Evolutionary conservation across 2,113 vertebrate species (phyloP).

Genomic region (Theropithecus gelada): DNA sequence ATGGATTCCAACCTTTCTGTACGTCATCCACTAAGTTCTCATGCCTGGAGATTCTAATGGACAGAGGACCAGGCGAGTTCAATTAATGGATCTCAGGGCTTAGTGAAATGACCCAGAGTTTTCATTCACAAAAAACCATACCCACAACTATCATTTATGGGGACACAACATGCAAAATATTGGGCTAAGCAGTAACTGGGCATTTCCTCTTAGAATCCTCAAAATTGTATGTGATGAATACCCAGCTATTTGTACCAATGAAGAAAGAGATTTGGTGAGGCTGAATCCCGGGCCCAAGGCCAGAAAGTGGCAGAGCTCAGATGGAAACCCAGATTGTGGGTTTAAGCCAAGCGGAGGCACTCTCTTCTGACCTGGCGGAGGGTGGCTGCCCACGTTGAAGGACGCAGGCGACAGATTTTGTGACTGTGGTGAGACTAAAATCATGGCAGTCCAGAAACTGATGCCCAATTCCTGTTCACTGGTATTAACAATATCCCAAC

Average conservation of each 20-base stretch:
- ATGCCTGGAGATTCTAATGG: not conserved
- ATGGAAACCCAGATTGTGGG: not conserved
- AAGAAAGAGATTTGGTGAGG: not conserved
- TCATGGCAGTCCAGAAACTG: constrained; percentile 90
- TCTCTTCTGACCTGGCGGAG: not conserved
- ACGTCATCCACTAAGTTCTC: not conserved
- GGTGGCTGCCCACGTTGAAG: not conserved
- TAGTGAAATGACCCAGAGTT: not conserved
- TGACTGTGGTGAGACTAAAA: constrained; percentile 64
- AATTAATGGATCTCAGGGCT: not conserved
- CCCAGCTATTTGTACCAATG: not conserved
- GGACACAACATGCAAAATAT: not conserved
- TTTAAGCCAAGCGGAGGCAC: not conserved
- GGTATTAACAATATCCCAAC: constrained; percentile 92
- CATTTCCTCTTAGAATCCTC: not conserved
- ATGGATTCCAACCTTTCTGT: not conserved
- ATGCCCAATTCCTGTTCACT: constrained; percentile 89
- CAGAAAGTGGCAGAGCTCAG: not conserved
- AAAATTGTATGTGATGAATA: not conserved
- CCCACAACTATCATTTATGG: not conserved
- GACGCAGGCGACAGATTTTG: not conserved
- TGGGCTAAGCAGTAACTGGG: not conserved
- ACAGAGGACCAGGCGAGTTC: not conserved
- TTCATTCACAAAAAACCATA: not conserved
- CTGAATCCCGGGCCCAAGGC: not conserved